Base-by-base conservation (phyloP, 2,888 invertebrate species). In the Leptarthrus brevirostris region DNA sequence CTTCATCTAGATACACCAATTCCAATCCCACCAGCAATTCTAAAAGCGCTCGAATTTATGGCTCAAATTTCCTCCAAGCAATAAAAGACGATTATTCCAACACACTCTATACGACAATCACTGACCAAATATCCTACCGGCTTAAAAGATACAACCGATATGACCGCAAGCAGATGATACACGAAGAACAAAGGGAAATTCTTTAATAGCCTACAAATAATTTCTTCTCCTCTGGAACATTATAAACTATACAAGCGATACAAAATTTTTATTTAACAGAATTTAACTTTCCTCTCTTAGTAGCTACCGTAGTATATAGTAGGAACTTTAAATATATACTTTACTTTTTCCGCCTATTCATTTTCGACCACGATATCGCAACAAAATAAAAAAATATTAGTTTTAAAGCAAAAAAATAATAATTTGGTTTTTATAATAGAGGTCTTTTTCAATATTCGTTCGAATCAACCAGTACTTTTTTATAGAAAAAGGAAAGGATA, bases 1-100 rank as follows among this genome's bases (percentile, higher is more conserved):
- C 90, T 89, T 22, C 92, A 92, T 86, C 83, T 92, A 76, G 92
- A 92, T n/a, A n/a, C 92, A 10, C 89, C 92, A 10, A 92, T 92
- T n/a, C 92, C 92, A 77, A 90, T 89, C 76, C 92, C 92, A 74
- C 90, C 90, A 81, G 91, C 89, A 82, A 92, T 92, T 78, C 91
- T 91, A 81, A 91, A 90, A 83, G 91, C 92, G 30, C 85, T 92
- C 47, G 92, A 92, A 80, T 92, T 88, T 84, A 86, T 91, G 76
- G 89, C 90, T 12, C 89, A 90, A 2, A 86, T 90, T 75, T 91
- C 91, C 90, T 74, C 76, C 81, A 18, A 86, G 87, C 76, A 81
- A 81, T n/a, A n/a, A 3, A 40, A 40, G 14, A 30, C 10, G 73
- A 76, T 69, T 72, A 58, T 58, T 74, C 18, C 20, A 47, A 14